phyloP scores from a whole-genome alignment of 1,140 invertebrate genomes.

The Arion vulgaris region DNA sequence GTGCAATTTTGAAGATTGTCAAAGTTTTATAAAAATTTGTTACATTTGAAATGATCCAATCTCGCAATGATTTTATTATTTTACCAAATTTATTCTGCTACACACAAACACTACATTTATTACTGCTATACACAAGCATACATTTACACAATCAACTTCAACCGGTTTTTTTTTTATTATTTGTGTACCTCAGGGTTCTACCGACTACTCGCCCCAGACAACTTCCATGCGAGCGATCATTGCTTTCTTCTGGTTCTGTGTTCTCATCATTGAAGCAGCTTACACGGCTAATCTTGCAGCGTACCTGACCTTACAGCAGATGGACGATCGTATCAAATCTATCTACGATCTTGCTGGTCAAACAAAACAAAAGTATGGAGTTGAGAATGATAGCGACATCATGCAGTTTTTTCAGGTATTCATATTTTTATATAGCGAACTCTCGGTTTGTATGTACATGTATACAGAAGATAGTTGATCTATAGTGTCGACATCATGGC shows the following conservation, averaged over 20 bases:
- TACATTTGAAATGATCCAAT: too few species aligned
- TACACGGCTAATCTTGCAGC: conserved; percentile 74
- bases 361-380: conserved; percentile 65
- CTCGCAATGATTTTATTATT: too few species aligned
- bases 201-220: conserved; percentile 66
- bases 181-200: conserved; percentile 74
- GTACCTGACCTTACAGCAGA: conserved; percentile 71
- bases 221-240: conserved; percentile 67
- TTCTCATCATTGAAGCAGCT: conserved; percentile 71
- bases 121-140: too few species aligned
- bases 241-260: conserved; percentile 72
- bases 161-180: too few species aligned
- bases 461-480: background rate
- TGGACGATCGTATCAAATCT: conserved; percentile 66
- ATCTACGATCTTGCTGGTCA: conserved; percentile 68
- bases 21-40: too few species aligned
- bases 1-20: too few species aligned
- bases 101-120: too few species aligned
- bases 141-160: too few species aligned
- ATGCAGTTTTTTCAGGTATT: conserved; percentile 54
- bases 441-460: too few species aligned
- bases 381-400: conserved; percentile 57
- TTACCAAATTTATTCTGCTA: too few species aligned
- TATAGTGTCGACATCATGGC: background rate
- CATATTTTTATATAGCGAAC: too few species aligned